Conservation (phyloP, 2,888 invertebrate genomes). For the Blastobasis adustella region DNA sequence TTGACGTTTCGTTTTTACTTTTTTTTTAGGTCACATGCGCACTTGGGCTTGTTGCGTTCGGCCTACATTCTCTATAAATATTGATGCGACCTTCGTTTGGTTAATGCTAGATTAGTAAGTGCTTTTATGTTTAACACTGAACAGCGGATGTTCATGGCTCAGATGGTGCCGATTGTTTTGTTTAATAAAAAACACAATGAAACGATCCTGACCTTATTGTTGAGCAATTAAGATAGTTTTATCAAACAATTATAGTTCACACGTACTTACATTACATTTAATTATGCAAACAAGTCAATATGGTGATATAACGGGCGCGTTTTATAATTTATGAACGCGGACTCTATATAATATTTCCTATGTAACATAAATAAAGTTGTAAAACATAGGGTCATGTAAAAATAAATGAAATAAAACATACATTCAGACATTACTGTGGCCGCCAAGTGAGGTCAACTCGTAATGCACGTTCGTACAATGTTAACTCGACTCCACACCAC, state of each 20-base stretch:
- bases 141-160: constrained; percentile 8
- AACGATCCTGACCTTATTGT: constrained; percentile 54
- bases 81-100: constrained; percentile 44
- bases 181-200: constrained; percentile 39
- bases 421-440: constrained; percentile 33
- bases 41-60: constrained; percentile 20
- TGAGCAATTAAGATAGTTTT: constrained; percentile 44
- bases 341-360: no score
- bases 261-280: constrained; percentile 19
- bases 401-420: constrained; percentile 47
- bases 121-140: constrained; percentile 16
- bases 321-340: no score
- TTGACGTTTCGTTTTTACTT: constrained; percentile 25
- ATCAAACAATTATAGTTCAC: constrained; percentile 38
- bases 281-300: neutral
- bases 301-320: no score
- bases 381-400: constrained; percentile 24
- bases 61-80: constrained; percentile 38
- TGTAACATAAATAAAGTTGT: no score
- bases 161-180: constrained; percentile 9
- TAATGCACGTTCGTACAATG: constrained; percentile 13
- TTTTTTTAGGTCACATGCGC: constrained; percentile 36
- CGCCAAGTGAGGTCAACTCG: constrained; percentile 48
- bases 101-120: constrained; percentile 37
- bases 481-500: constrained; percentile 1